phyloP scores from a whole-genome alignment of 1,140 invertebrate species.

The Nephotettix cincticeps region DNA sequence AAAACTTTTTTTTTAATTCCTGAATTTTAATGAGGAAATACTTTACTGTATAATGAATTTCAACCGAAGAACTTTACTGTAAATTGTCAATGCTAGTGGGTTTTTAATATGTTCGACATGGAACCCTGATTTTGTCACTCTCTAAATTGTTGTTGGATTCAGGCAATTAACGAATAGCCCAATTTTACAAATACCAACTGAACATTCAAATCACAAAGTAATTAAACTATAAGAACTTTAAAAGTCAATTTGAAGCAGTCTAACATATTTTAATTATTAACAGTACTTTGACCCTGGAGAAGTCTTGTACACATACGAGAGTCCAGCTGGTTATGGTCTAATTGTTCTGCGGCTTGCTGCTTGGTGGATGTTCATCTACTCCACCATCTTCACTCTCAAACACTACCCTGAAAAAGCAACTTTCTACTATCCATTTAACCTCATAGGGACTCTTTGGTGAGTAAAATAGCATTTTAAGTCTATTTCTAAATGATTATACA shows the following conservation, averaged over 20 bases:
- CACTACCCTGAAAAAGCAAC: constrained; percentile 78
- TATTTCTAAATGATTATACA: too few species aligned
- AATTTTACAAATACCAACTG: too few species aligned
- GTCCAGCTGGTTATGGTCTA: constrained; percentile 80
- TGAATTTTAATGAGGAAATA: too few species aligned
- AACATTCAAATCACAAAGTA: too few species aligned
- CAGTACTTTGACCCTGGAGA: constrained; percentile 85
- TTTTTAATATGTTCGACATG: too few species aligned
- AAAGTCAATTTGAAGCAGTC: neutral
- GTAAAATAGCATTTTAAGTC: constrained; percentile 30
- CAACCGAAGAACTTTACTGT: too few species aligned
- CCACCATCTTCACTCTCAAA: constrained; percentile 77
- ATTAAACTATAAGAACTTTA: neutral
- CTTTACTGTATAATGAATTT: too few species aligned
- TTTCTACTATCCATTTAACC: constrained; percentile 72
- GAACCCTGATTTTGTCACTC: too few species aligned
- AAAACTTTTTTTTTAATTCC: too few species aligned
- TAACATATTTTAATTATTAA: constrained; percentile 34
- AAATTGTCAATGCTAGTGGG: too few species aligned
- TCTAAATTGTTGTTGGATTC: too few species aligned
- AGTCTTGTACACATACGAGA: constrained; percentile 88
- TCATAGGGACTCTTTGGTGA: constrained; percentile 78
- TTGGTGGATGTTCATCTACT: constrained; percentile 83
- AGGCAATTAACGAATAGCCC: too few species aligned
- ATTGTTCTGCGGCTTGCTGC: constrained; percentile 73